Evolutionary conservation across 2,888 invertebrate species (phyloP).

Genomic region (Drepanosiphum platanoidis): DNA sequence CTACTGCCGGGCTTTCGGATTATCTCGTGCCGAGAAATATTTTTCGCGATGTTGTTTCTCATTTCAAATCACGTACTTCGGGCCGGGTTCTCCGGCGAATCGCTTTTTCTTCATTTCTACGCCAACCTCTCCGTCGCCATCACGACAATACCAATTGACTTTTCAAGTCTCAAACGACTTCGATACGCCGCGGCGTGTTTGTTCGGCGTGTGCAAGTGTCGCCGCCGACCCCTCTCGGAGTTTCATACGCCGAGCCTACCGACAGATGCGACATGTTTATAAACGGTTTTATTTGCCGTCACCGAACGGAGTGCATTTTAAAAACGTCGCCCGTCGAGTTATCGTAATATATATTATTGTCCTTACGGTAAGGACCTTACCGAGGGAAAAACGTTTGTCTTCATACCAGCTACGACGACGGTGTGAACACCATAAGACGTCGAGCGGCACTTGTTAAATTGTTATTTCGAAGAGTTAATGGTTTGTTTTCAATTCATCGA

Average conservation of each 20-base stretch:
- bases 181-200: not conserved
- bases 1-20: not conserved
- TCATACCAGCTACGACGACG: not conserved
- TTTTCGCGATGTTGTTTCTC: not conserved
- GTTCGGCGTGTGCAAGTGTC: not conserved
- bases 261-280: too few species aligned
- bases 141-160: conserved; percentile 29
- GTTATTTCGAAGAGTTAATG: not conserved
- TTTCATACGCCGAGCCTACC: not conserved
- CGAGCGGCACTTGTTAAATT: not conserved
- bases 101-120: conserved; percentile 26
- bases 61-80: conserved; percentile 55
- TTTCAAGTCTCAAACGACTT: conserved; percentile 27
- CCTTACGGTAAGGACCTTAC: too few species aligned
- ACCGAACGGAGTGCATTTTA: too few species aligned
- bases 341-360: too few species aligned
- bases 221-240: not conserved
- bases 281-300: too few species aligned
- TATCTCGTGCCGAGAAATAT: not conserved
- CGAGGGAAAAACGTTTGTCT: not conserved
- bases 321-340: too few species aligned
- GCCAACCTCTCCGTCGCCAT: not conserved
- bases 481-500: too few species aligned
- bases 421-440: not conserved
- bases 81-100: not conserved